Evolutionary conservation across 2,113 vertebrate species (phyloP), one percentile per base, ranked within the genome.

Genomic region (Mirounga angustirostris): DNA sequence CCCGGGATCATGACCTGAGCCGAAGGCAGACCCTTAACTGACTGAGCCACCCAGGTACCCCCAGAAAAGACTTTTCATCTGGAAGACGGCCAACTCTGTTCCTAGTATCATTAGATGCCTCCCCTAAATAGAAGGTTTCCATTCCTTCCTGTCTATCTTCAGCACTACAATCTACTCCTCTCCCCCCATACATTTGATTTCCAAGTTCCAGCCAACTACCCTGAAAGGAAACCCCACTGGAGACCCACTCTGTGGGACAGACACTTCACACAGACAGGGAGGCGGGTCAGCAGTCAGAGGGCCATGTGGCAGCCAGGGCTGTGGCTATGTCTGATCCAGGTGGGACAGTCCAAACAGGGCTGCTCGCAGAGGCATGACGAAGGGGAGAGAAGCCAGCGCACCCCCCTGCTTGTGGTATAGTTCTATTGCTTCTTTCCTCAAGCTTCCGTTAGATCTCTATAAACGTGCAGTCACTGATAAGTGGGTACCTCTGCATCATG

Each of bases 301-400:
- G 1, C 74, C 12, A 28, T 4, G 24, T 0, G 8, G 54, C 43
- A 40, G 4, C 89, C 0, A 0, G 58, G 54, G 54, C 69, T 22
- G 5, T 2, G 36, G 69, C 46, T 76, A 1, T 4, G 6, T 50
- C 8, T 33, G 84, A 36, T n/a, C n/a, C 36, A 54, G 22, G 11
- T 28, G 33, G 67, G 89, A 79, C 58, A 50, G n/a, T 19, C 26
- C 56, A 61, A 36, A 14, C 50, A n/a, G 74, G 28, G 63, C 43
- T 26, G 73, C 50, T 50, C 13, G 2, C 50, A 15, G 87, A 65
- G 46, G 26, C 59, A 11, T 43, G 78, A 76, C 40, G 5, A 19
- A 74, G n/a, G 26, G 73, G 46, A 36, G 36, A 36, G 40, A 10
- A 2, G 28, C 3, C 10, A 3, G 36, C 21, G 15, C 6, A 28